Evolutionary conservation across 2,113 vertebrate genomes (phyloP).

Genomic region (Myrmecophaga tridactyla): DNA sequence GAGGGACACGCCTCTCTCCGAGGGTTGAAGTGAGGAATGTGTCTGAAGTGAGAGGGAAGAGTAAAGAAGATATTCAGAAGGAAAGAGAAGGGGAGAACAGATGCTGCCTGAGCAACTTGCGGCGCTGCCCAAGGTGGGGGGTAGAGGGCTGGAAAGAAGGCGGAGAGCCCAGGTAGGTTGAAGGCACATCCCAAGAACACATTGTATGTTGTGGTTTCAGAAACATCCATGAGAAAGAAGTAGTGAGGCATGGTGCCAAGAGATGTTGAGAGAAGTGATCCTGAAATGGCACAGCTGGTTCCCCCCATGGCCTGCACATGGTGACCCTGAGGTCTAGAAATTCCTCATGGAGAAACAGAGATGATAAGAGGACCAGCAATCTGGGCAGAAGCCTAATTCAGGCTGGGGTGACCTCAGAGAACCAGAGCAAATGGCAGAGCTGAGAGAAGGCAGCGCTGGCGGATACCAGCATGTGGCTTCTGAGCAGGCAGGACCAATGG

Average conservation of each 20-base stretch:
- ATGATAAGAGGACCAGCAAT: background rate
- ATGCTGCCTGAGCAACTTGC: background rate
- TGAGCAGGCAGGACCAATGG: background rate
- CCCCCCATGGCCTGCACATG: background rate
- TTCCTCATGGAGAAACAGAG: background rate
- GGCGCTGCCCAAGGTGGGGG: background rate
- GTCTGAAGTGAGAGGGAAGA: background rate
- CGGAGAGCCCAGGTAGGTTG: background rate
- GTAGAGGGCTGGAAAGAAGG: background rate
- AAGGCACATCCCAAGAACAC: background rate
- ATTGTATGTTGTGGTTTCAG: background rate
- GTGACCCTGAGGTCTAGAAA: background rate
- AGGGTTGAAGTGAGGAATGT: background rate
- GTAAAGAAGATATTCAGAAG: background rate
- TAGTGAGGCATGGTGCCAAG: too few relatives aligned
- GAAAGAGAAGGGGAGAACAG: background rate
- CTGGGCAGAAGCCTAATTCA: too few relatives aligned
- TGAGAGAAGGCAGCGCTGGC: background rate
- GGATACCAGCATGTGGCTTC: background rate
- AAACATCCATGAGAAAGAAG: background rate
- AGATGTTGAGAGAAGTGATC: background rate
- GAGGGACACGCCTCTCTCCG: background rate
- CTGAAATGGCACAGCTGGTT: background rate
- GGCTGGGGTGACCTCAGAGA: background rate
- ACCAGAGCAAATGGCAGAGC: background rate